These are phyloP conservation scores for Lepidurus arcticus DNA, from an alignment of 1,140 invertebrate species.

Conservation along the genomic window DNA sequence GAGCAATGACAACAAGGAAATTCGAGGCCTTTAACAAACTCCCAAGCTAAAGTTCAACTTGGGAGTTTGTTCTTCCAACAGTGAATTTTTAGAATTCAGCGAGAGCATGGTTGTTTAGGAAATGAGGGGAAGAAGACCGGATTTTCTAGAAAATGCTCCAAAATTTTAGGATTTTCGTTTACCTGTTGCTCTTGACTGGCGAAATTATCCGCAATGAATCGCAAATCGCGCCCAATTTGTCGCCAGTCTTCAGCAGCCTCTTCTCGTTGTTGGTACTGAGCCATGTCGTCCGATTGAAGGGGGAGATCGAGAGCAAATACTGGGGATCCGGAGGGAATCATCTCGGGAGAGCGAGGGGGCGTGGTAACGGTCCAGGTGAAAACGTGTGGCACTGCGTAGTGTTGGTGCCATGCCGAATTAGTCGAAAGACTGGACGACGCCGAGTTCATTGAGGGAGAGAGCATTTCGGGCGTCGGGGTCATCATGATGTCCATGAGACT, in stretches of 20 bases:
- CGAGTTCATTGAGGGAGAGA: background rate
- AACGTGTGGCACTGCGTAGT: slow-evolving; percentile 12
- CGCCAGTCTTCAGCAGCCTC: slow-evolving; percentile 22
- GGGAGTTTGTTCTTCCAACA: no score
- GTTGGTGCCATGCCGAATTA: slow-evolving; percentile 1
- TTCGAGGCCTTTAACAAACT: no score
- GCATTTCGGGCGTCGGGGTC: background rate
- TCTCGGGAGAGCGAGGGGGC: slow-evolving; percentile 24
- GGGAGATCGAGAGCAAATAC: slow-evolving; percentile 19
- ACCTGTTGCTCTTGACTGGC: background rate
- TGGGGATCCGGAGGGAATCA: slow-evolving; percentile 12
- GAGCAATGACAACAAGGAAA: no score
- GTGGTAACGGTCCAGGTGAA: background rate
- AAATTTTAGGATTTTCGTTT: background rate
- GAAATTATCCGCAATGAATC: slow-evolving; percentile 32
- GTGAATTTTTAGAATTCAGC: background rate
- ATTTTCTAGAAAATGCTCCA: background rate
- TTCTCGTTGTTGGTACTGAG: slow-evolving; percentile 7
- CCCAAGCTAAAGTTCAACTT: no score
- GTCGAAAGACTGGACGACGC: slow-evolving; percentile 18
- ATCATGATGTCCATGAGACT: slow-evolving; percentile 6
- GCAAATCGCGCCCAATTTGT: slow-evolving; percentile 30
- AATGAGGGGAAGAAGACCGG: no score
- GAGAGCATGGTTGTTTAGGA: background rate
- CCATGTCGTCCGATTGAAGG: background rate